Conservation (phyloP, 2,888 invertebrate species). For the Amphipyra berbera region DNA sequence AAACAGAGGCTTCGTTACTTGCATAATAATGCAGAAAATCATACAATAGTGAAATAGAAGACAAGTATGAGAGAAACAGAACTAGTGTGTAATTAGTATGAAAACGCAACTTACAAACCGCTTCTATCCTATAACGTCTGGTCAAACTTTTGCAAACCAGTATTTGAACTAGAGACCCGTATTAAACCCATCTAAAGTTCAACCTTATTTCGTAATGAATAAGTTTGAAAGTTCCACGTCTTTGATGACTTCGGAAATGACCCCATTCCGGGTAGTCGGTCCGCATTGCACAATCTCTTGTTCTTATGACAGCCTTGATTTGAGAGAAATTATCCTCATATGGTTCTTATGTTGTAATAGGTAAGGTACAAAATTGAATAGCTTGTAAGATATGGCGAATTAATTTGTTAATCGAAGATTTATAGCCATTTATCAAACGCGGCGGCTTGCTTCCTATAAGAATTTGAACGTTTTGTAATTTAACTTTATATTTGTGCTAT, state of each 20-base stretch:
- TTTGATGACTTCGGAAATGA: conserved; percentile 67
- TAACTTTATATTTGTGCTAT: conserved; percentile 4
- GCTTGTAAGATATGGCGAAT: conserved; percentile 17
- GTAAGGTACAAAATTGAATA: conserved; percentile 37
- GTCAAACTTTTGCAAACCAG: conserved; percentile 51
- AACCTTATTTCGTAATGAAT: background rate
- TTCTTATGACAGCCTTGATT: conserved; percentile 62
- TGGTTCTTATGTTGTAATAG: conserved; percentile 19
- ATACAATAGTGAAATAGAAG: conserved; percentile 22
- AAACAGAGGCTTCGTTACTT: too few relatives aligned
- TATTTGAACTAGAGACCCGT: conserved; percentile 34
- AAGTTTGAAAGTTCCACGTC: conserved; percentile 29
- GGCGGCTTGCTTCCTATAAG: conserved; percentile 34
- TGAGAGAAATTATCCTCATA: conserved; percentile 52
- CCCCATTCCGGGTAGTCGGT: conserved; percentile 67
- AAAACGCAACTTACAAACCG: conserved; percentile 41
- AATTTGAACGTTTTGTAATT: conserved; percentile 16
- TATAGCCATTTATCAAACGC: conserved; percentile 37
- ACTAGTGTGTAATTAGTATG: conserved; percentile 26
- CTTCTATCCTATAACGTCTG: conserved; percentile 45
- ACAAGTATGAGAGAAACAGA: background rate
- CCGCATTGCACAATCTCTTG: conserved; percentile 66
- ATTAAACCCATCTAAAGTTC: conserved; percentile 11
- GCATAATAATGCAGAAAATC: conserved; percentile 10
- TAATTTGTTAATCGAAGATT: conserved; percentile 45